These are phyloP conservation scores for Amyelois transitella DNA, from an alignment of 1,140 invertebrate species.

Conservation along the genomic window DNA sequence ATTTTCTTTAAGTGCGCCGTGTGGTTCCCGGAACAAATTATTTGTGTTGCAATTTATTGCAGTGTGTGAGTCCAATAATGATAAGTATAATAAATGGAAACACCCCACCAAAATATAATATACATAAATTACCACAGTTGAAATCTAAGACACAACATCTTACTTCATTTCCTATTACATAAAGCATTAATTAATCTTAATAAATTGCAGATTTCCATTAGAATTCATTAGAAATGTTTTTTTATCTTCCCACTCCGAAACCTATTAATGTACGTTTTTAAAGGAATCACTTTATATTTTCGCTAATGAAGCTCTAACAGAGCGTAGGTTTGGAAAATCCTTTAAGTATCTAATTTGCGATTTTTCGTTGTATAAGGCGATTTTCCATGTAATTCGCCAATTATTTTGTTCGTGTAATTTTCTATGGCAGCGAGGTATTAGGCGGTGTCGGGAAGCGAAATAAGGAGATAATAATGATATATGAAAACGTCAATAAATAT, in stretches of 20 bases:
- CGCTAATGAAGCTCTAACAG: background rate
- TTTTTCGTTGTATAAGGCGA: conserved; percentile 52
- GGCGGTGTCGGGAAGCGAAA: conserved; percentile 43
- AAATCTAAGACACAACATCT: too few species aligned
- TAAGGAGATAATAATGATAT: conserved; percentile 56
- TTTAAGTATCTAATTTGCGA: conserved; percentile 58
- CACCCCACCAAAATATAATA: too few species aligned
- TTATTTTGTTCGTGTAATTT: conserved; percentile 59
- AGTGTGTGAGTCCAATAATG: too few species aligned
- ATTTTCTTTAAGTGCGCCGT: too few species aligned
- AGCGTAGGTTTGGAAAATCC: conserved; percentile 37
- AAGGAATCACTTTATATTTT: background rate
- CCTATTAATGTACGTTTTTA: background rate
- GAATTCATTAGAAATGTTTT: background rate
- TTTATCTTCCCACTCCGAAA: background rate
- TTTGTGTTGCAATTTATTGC: too few species aligned
- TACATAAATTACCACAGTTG: too few species aligned
- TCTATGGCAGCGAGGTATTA: conserved; percentile 38
- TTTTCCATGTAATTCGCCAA: conserved; percentile 54
- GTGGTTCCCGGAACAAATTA: too few species aligned
- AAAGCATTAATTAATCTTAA: too few species aligned
- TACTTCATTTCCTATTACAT: too few species aligned
- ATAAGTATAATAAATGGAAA: too few species aligned
- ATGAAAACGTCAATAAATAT: conserved; percentile 37
- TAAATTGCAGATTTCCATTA: too few species aligned